A percentile compares a stretch with the other conserved stretches of the same genome.
These are phyloP conservation scores for Villa cingulata DNA, from an alignment of 2,888 invertebrate species.

Conservation along the genomic window DNA sequence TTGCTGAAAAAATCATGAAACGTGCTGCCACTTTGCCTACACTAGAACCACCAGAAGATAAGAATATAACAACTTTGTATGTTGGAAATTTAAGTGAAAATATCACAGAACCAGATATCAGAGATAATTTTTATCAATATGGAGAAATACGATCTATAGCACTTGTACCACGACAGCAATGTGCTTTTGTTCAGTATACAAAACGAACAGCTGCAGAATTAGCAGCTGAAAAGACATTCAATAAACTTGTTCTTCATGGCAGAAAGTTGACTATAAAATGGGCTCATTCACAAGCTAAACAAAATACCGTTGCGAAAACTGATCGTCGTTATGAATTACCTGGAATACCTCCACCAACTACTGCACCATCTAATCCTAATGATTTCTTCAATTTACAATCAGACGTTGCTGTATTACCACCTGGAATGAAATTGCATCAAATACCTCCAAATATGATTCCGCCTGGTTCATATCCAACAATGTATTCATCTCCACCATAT, in stretches of 20 bases:
- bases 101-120: conserved; percentile 78
- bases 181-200: conserved; percentile 95
- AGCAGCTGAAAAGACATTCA: conserved; percentile 92
- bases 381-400: conserved; percentile 48
- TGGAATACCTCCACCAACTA: conserved; percentile 55
- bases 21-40: conserved; percentile 87
- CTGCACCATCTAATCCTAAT: conserved; percentile 40
- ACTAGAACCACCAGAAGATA: conserved; percentile 89
- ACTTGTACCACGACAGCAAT: conserved; percentile 82
- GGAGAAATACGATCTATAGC: conserved; percentile 94
- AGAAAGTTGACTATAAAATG: conserved; percentile 93
- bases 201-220: conserved; percentile 78
- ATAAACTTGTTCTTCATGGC: conserved; percentile 71
- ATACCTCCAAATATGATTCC: conserved; percentile 33
- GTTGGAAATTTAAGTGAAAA: conserved; percentile 89
- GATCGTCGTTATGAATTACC: conserved; percentile 52
- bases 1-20: conserved; percentile 79
- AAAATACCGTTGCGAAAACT: conserved; percentile 39
- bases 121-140: conserved; percentile 96
- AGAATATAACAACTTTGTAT: conserved; percentile 90
- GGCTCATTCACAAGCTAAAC: conserved; percentile 87
- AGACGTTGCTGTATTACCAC: conserved; percentile 33
- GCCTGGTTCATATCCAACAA: conserved; percentile 29
- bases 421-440: conserved; percentile 36
- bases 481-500: conserved; percentile 23